Evolutionary conservation across 1,140 invertebrate species (phyloP).

Genomic region (Hyles vespertilio): DNA sequence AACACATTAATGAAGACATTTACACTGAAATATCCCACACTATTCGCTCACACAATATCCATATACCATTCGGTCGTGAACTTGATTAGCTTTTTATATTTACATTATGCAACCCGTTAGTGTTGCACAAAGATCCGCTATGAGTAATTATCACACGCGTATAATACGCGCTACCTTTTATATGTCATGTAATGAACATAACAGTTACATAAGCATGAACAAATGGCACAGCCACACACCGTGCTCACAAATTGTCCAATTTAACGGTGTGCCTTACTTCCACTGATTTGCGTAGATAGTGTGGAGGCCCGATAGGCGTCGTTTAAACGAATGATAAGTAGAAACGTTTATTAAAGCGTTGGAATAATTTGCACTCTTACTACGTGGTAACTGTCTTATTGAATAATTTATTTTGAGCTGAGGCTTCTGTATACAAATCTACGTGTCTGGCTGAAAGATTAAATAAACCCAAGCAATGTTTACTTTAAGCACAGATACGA

Average conservation of each 20-base stretch:
- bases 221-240: constrained; percentile 37
- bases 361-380: constrained; percentile 1
- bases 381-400: too few relatives aligned
- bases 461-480: too few relatives aligned
- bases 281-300: constrained; percentile 17
- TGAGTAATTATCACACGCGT: neutral
- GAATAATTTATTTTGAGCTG: too few relatives aligned
- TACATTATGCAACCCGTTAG: too few relatives aligned
- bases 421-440: too few relatives aligned
- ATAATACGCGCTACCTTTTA: constrained; percentile 39
- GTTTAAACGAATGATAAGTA: neutral
- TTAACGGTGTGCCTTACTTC: constrained; percentile 51
- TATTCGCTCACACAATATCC: neutral
- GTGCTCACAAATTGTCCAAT: constrained; percentile 61
- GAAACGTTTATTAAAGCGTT: constrained; percentile 8
- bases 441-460: too few relatives aligned
- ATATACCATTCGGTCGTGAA: too few relatives aligned
- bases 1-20: too few relatives aligned
- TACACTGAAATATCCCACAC: neutral
- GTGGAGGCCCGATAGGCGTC: constrained; percentile 6
- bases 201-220: constrained; percentile 55
- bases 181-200: constrained; percentile 56
- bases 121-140: too few relatives aligned
- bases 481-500: too few relatives aligned
- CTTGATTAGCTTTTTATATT: too few relatives aligned